Percentiles rank a stretch among this genome's conserved stretches.
These are phyloP conservation scores for Aspidiotus rigidus DNA, from an alignment of 2,888 invertebrate genomes.

Conservation along the genomic window DNA sequence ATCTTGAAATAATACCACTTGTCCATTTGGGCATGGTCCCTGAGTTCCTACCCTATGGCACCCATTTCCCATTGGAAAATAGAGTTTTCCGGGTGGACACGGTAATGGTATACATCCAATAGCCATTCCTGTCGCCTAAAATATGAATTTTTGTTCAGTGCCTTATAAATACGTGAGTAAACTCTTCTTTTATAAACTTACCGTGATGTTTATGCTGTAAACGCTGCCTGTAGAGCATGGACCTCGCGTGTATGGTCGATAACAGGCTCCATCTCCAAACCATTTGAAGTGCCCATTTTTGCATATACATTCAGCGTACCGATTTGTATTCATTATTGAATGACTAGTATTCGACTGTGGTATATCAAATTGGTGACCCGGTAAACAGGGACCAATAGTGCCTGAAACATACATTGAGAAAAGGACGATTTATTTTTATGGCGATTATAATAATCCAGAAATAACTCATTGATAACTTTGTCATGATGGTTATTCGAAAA, in stretches of 20 bases:
- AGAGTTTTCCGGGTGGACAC: slow-evolving; percentile 64
- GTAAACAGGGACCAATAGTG: slow-evolving; percentile 62
- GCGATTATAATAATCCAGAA: background rate
- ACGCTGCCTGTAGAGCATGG: slow-evolving; percentile 51
- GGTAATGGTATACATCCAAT: slow-evolving; percentile 62
- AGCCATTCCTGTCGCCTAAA: slow-evolving; percentile 50
- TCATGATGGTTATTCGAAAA: background rate
- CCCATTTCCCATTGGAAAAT: slow-evolving; percentile 60
- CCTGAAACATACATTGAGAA: slow-evolving; percentile 46
- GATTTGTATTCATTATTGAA: slow-evolving; percentile 24
- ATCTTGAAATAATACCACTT: slow-evolving; percentile 72
- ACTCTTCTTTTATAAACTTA: slow-evolving; percentile 28
- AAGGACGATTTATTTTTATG: background rate
- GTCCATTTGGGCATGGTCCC: slow-evolving; percentile 63
- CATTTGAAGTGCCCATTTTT: slow-evolving; percentile 40
- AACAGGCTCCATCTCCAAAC: slow-evolving; percentile 49
- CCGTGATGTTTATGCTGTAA: slow-evolving; percentile 38
- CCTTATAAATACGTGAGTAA: background rate
- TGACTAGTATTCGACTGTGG: slow-evolving; percentile 38
- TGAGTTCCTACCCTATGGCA: slow-evolving; percentile 70
- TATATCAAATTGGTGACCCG: slow-evolving; percentile 62
- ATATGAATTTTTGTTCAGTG: background rate
- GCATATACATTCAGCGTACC: slow-evolving; percentile 39
- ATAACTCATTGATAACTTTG: background rate
- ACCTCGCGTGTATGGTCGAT: slow-evolving; percentile 67